Evolutionary conservation across 1,140 invertebrate species (phyloP), one percentile per base, ranked within the genome.

Genomic region (Drosophila miranda): DNA sequence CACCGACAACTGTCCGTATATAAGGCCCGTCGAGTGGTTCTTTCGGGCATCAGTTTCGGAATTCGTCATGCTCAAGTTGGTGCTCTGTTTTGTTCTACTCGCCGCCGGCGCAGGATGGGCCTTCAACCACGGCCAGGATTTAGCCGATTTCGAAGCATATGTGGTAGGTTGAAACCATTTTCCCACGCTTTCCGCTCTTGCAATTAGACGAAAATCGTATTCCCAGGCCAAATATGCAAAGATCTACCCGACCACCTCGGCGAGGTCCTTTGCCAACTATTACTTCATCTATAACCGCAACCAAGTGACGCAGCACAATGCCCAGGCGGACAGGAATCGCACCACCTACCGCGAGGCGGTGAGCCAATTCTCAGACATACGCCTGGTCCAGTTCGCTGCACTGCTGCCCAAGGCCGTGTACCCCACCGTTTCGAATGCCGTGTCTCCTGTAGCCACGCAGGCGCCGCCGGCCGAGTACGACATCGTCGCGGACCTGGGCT

Each of bases 351-450:
- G 49, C 6, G 57, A 89, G 54, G 66, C 42, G 0, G 51, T 61
- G 1, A 91, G 90, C 75, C 82, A 88, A 50, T 91, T 90, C 57
- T 80, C 86, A 2, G 90, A 91, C 45, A 88, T 90, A 21, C 64
- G 88, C 0, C 55, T 86, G 8, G 72, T 74, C 9, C 76, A 86
- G 9, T 91, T 90, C 41, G 79, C 77, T 2, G 82, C 84, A 7
- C 59, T 95, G 92, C 88, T 90, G 43, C 83, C 89, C 11, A 50
- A 76, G 45, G 63, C 89, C 0, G 63, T 84, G 1, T 48, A 52
- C 11, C 62, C 84, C 0, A 13, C 69, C 0, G 9, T n/a, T 0
- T 58, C 73, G 0, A 11, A 11, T 19, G 46, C 67, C 30, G 45
- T 38, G 7, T 14, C 53, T 13, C 70, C 82, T 0, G 55, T 73